Evolutionary conservation across 2,113 vertebrate genomes (phyloP).

Genomic region (Stigmatopora nigra): DNA sequence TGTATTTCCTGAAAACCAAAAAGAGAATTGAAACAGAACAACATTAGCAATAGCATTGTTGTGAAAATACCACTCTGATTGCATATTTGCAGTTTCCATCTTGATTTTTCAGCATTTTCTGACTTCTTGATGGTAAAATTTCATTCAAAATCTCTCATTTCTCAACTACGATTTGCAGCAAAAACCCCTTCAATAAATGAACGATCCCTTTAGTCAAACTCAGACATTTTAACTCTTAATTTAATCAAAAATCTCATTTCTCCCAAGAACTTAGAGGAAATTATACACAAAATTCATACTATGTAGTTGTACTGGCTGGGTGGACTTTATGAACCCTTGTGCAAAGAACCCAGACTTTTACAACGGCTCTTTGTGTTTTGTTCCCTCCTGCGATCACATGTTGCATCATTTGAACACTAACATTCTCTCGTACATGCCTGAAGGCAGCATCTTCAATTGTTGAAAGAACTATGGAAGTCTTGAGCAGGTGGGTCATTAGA

Average conservation of each 20-base stretch:
- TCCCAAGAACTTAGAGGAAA: background rate
- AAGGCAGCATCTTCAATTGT: constrained; percentile 1
- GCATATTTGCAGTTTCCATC: too few relatives aligned
- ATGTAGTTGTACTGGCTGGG: background rate
- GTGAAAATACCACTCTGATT: too few relatives aligned
- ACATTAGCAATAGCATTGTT: too few relatives aligned
- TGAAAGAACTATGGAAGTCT: background rate
- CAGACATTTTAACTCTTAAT: background rate
- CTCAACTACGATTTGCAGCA: too few relatives aligned
- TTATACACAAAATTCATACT: background rate
- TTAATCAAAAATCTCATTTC: background rate
- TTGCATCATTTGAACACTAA: constrained; percentile 1
- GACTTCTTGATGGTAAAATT: background rate
- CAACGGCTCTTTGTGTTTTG: constrained; percentile 1
- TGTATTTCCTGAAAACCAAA: background rate
- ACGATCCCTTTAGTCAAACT: background rate
- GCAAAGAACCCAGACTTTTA: background rate
- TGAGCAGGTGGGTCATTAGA: too few relatives aligned
- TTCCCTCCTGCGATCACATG: constrained; percentile 14
- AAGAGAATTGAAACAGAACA: background rate
- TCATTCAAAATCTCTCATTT: background rate
- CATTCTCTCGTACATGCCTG: background rate
- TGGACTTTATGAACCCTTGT: background rate
- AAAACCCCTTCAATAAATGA: too few relatives aligned
- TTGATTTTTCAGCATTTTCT: too few relatives aligned